Conservation (phyloP, 2,113 vertebrate genomes). For the Sterrhoptilus dennistouni region DNA sequence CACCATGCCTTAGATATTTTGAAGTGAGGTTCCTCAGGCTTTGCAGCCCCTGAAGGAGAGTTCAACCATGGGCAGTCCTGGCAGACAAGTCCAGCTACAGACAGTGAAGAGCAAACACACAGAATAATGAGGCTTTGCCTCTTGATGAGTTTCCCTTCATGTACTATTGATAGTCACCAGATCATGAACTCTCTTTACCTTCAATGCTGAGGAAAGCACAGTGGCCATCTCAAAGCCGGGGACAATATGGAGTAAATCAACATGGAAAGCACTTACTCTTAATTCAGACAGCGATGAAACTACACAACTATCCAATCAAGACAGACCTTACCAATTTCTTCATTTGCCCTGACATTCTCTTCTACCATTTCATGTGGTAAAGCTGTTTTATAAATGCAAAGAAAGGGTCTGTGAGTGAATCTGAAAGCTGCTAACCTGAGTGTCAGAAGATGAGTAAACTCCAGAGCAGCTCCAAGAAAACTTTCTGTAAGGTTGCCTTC, state of each 20-base stretch:
- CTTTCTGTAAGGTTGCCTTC: not conserved
- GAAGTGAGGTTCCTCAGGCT: not conserved
- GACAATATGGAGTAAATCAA: not conserved
- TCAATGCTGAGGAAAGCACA: not conserved
- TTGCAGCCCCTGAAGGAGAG: not conserved
- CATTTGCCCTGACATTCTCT: not conserved
- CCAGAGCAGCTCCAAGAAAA: not conserved
- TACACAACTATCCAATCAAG: not conserved
- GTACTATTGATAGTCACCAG: not conserved
- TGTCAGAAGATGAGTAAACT: not conserved
- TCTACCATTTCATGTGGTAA: not conserved
- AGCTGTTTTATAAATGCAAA: not conserved
- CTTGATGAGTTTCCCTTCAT: not conserved
- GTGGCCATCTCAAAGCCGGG: not conserved
- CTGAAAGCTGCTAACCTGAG: not conserved
- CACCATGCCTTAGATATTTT: not conserved
- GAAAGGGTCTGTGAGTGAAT: not conserved
- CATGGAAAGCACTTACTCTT: not conserved
- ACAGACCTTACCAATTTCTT: not conserved
- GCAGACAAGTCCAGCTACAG: not conserved
- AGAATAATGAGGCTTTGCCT: not conserved
- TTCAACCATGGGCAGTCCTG: not conserved
- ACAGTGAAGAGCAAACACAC: not conserved
- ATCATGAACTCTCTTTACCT: not conserved
- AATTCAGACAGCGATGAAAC: not conserved